phyloP scores from a whole-genome alignment of 2,888 invertebrate species.

The Drosophila bunnanda region DNA sequence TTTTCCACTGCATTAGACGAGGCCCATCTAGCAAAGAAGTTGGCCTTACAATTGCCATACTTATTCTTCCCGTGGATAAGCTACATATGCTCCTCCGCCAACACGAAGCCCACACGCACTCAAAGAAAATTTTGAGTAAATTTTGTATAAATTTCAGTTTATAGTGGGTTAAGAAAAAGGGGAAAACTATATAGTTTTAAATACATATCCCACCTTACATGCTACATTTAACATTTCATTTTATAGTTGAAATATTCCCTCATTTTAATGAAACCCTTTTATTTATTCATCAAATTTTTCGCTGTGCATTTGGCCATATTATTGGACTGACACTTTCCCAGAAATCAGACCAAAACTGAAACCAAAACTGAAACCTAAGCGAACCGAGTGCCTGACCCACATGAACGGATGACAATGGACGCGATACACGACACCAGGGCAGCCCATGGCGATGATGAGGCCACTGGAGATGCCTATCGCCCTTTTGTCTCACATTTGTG shows the following conservation, averaged over 20 bases:
- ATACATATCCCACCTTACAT: no score
- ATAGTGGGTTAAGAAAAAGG: background rate
- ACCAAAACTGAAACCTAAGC: slow-evolving; percentile 9
- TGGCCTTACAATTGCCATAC: slow-evolving; percentile 43
- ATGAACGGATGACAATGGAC: slow-evolving; percentile 30
- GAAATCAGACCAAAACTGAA: slow-evolving; percentile 10
- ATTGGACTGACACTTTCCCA: slow-evolving; percentile 29
- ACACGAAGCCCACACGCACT: background rate
- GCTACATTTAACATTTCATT: no score
- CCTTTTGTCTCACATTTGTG: slow-evolving; percentile 63
- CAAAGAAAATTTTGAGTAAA: background rate
- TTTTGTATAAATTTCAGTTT: background rate
- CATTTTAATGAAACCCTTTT: no score
- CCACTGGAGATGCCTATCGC: slow-evolving; percentile 63
- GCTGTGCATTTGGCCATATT: background rate
- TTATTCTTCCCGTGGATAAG: slow-evolving; percentile 33
- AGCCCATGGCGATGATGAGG: slow-evolving; percentile 36
- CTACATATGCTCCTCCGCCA: slow-evolving; percentile 21
- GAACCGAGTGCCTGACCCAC: slow-evolving; percentile 14
- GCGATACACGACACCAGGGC: slow-evolving; percentile 13
- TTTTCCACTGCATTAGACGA: slow-evolving; percentile 78
- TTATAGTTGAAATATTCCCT: no score
- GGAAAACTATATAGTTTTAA: no score
- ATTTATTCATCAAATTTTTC: background rate
- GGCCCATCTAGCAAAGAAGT: slow-evolving; percentile 50